Evolutionary conservation across 2,113 vertebrate genomes (phyloP).

Genomic region (Steatornis caripensis): DNA sequence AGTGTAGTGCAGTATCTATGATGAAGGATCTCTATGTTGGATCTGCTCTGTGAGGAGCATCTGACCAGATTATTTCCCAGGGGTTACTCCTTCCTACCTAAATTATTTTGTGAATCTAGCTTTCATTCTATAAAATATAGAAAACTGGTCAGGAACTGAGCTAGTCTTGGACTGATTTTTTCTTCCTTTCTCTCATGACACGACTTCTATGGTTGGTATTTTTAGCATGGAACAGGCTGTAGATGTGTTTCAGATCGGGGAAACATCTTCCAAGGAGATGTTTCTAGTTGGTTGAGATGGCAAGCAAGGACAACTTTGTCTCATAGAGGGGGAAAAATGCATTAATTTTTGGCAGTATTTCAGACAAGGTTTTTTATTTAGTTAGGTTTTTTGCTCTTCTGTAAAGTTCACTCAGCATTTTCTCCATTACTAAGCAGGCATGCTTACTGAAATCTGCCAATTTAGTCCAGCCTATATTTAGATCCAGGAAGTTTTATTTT

Average conservation of each 20-base stretch:
- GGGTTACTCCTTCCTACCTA: not conserved
- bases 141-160: not conserved
- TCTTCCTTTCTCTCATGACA: not conserved
- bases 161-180: not conserved
- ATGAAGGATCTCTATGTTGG: not conserved
- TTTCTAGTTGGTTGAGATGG: not conserved
- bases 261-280: not conserved
- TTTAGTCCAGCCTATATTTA: slow-evolving; percentile 38
- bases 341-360: slow-evolving; percentile 42
- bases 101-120: not conserved
- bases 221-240: not conserved
- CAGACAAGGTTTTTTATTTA: slow-evolving; percentile 43
- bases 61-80: not conserved
- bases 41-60: not conserved
- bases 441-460: slow-evolving; percentile 38
- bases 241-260: not conserved
- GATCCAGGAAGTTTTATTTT: slow-evolving; percentile 35
- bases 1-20: not conserved
- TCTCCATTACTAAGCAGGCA: slow-evolving; percentile 40
- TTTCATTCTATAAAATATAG: not conserved
- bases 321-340: not conserved
- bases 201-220: not conserved
- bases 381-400: not conserved
- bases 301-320: not conserved
- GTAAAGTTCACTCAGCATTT: slow-evolving; percentile 35